Base-by-base conservation (phyloP, 2,113 vertebrate genomes). In the Halichoerus grypus region DNA sequence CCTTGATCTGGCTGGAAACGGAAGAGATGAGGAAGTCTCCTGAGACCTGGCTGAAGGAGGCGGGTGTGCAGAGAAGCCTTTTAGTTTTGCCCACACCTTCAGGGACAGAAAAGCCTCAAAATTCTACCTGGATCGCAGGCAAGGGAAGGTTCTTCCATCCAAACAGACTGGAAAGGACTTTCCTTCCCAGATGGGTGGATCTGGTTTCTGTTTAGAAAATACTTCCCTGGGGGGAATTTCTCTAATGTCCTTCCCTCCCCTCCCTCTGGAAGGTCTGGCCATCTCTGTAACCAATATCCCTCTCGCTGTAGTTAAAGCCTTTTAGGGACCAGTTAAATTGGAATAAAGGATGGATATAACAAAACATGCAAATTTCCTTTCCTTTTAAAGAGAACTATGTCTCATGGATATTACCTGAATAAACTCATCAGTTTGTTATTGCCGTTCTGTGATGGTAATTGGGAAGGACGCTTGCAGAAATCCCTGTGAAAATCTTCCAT, bases 241-340 rank as follows among this genome's bases (percentile, higher is more conserved):
- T 36, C 76, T 51, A 19, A 13, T 42, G 24, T n/a, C 12, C 51
- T 22, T 28, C 67, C 42, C 33, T 74, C 18, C 63, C 18, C 22
- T 49, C n/a, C 8, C 74, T 36, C 69, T n/a, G 33, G 15, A 55
- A 33, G 72, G 22, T 57, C 51, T 95, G 81, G 92, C 19, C 26
- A 8, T 88, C 80, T 92, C n/a, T 87, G 76, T 81, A 88, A 74
- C 69, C 93, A 80, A 88, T 95, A 84, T 85, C 31, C 51, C 59
- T 91, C 67, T 91, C 46, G 53, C 82, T 94, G 3, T n/a, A 53
- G 65, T 74, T 85, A 86, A 46, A 67, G 76, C 39, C 88, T 86
- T 77, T 89, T n/a, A 71, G 93, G 96, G 96, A 71, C 80, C 92
- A 87, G 94, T 92, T 93, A 92, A 65, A 19, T 36, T 57, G 55